phyloP scores from a whole-genome alignment of 2,797 vertebrate species.

The Acrossocheilus wenchowensis region DNA sequence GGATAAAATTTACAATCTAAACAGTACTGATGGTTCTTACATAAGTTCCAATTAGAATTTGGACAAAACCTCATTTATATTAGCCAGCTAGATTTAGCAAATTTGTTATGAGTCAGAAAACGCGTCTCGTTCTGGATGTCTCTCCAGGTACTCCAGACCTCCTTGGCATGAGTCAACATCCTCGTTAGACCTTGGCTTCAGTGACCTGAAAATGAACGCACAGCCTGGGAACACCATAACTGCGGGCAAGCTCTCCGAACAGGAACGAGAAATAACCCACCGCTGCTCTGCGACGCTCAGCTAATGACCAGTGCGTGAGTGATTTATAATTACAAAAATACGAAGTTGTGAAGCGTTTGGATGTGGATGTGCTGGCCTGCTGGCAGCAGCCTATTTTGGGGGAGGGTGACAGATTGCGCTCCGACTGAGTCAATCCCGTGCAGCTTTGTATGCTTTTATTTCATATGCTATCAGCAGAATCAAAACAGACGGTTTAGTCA shows the following conservation, averaged over 20 bases:
- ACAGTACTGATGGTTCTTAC: not conserved
- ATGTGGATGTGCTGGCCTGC: constrained; percentile 37
- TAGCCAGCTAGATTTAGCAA: not conserved
- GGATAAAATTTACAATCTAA: not conserved
- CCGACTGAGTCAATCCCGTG: constrained; percentile 62
- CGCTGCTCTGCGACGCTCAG: not conserved
- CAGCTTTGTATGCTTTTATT: constrained; percentile 54
- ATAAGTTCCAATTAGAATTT: not conserved
- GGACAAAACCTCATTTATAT: not conserved
- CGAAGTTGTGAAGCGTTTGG: constrained; percentile 29
- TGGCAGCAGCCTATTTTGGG: constrained; percentile 44
- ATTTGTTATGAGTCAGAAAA: not conserved
- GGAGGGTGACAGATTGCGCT: constrained; percentile 68
- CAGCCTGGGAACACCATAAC: not conserved
- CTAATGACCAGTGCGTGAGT: not conserved
- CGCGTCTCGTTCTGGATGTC: not conserved
- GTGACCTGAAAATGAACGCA: not conserved
- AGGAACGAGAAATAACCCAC: not conserved
- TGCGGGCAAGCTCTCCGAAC: not conserved
- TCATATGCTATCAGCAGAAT: constrained; percentile 61
- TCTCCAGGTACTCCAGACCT: not conserved
- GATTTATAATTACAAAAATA: constrained; percentile 44
- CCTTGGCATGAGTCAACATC: not conserved
- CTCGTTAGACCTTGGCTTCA: not conserved
- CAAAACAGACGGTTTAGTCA: constrained; percentile 59